These are phyloP conservation scores for Eupeodes latifasciatus DNA, from an alignment of 2,888 invertebrate species.

Conservation along the genomic window DNA sequence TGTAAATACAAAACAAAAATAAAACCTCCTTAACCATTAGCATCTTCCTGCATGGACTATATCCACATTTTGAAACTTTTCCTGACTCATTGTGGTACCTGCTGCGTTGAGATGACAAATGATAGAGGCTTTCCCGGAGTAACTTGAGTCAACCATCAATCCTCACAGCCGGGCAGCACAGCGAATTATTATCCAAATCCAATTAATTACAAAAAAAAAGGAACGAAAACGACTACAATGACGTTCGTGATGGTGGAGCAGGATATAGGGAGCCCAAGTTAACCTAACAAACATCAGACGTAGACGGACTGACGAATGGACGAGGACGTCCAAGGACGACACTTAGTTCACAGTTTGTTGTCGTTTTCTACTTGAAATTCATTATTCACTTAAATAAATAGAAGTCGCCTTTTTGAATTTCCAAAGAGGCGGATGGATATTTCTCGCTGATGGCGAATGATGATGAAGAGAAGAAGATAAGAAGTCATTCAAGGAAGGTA, in stretches of 20 bases:
- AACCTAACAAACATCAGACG: neutral
- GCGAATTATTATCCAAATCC: conserved; percentile 75
- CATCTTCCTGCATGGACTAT: conserved; percentile 21
- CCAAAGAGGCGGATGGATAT: conserved; percentile 25
- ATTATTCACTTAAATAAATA: conserved; percentile 74
- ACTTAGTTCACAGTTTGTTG: conserved; percentile 63
- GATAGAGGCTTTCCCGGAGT: conserved; percentile 56
- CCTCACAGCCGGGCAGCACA: conserved; percentile 44
- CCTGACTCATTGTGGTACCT: conserved; percentile 59
- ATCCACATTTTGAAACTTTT: conserved; percentile 11
- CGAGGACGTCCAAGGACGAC: conserved; percentile 31
- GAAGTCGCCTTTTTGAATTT: conserved; percentile 53
- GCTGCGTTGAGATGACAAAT: conserved; percentile 75
- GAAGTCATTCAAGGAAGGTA: neutral
- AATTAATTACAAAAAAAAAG: conserved; percentile 66
- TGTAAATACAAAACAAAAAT: neutral
- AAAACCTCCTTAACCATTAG: conserved; percentile 36
- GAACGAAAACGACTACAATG: neutral
- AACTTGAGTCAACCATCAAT: conserved; percentile 72
- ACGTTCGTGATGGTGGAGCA: neutral
- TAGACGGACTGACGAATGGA: neutral
- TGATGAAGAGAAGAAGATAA: conserved; percentile 60
- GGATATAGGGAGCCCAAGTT: neutral
- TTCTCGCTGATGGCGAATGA: conserved; percentile 10
- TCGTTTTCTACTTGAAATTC: conserved; percentile 71